Evolutionary conservation across 2,888 invertebrate species (phyloP).

Genomic region (Drosophila monieri): DNA sequence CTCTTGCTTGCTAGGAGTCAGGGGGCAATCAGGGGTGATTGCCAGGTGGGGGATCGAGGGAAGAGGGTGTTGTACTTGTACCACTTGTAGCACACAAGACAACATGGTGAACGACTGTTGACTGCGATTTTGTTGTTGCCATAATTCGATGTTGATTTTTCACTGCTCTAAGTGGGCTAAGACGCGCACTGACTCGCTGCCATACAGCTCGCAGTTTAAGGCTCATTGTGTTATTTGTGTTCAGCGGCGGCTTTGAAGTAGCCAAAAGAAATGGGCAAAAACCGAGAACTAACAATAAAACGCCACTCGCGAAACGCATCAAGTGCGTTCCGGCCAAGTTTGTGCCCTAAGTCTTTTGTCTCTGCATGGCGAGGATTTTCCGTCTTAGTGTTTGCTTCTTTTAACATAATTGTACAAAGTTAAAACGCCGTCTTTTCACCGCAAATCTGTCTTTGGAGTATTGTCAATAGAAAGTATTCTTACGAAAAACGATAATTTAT

Average conservation of each 20-base stretch:
- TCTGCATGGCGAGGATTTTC: conserved; percentile 9
- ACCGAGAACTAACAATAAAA: conserved; percentile 19
- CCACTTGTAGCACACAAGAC: conserved; percentile 41
- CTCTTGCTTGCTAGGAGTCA: background rate
- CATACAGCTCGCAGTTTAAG: conserved; percentile 11
- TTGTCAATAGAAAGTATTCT: background rate
- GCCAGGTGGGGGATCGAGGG: conserved; percentile 1
- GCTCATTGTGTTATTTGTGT: conserved; percentile 27
- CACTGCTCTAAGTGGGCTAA: conserved; percentile 73
- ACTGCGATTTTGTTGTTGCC: conserved; percentile 56
- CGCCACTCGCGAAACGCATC: conserved; percentile 33
- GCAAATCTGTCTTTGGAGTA: background rate
- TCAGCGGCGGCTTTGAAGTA: conserved; percentile 48
- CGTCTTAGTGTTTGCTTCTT: background rate
- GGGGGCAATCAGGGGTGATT: conserved; percentile 12
- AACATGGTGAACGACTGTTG: conserved; percentile 42
- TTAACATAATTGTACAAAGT: conserved; percentile 16
- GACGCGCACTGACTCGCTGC: conserved; percentile 29
- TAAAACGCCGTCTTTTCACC: background rate
- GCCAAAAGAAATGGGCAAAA: conserved; percentile 37
- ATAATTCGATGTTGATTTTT: conserved; percentile 74
- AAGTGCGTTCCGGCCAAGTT: conserved; percentile 69
- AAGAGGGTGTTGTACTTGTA: conserved; percentile 23
- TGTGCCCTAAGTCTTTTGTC: conserved; percentile 68
- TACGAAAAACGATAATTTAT: background rate